Conservation (phyloP, 2,797 vertebrate genomes). For the Channallabes apus region DNA sequence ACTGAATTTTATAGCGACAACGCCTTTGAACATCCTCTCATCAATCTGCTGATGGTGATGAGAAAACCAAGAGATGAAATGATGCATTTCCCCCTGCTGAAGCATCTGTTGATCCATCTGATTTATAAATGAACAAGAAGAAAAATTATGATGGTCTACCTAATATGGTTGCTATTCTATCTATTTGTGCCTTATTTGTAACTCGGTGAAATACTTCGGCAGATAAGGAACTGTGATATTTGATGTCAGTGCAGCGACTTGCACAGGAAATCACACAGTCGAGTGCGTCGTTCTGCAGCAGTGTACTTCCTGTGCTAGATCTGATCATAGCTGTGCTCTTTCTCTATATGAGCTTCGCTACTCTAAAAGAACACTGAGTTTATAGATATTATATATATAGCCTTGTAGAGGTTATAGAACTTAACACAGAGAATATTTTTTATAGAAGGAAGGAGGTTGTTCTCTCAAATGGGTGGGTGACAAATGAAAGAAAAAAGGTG, state of each 20-base stretch:
- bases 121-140: not conserved
- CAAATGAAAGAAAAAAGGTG: not conserved
- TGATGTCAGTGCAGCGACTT: conserved; percentile 46
- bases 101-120: not conserved
- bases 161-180: not conserved
- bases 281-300: conserved; percentile 50
- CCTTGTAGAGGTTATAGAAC: not conserved
- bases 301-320: conserved; percentile 58
- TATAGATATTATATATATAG: not conserved
- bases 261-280: conserved; percentile 63
- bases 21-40: not conserved
- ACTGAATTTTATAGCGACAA: not conserved
- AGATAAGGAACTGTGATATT: conserved; percentile 35
- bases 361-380: not conserved
- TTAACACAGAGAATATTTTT: not conserved
- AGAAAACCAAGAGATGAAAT: not conserved
- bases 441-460: not conserved
- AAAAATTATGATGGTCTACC: not conserved
- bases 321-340: conserved; percentile 35
- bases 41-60: not conserved
- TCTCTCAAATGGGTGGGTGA: not conserved
- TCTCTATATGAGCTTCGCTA: not conserved
- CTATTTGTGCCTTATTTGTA: not conserved
- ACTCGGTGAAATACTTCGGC: not conserved
- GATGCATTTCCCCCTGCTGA: conserved; percentile 13